These are phyloP conservation scores for Saccostrea glomerata DNA, from an alignment of 1,140 invertebrate genomes.

Conservation along the genomic window DNA sequence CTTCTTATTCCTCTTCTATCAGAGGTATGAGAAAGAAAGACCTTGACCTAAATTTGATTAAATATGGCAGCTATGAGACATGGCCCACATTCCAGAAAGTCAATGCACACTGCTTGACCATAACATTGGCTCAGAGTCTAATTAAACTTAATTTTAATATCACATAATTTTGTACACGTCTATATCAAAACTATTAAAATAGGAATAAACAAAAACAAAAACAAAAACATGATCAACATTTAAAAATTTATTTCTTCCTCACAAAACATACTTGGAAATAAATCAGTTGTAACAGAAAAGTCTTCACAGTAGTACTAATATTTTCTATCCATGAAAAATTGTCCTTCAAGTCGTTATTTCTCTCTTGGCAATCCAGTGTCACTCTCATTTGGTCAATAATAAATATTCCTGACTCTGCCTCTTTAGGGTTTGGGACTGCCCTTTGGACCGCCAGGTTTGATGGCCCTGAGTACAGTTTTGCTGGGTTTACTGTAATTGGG, in stretches of 20 bases:
- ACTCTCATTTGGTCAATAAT: background rate
- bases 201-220: background rate
- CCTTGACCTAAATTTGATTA: too few species aligned
- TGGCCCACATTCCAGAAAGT: too few species aligned
- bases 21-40: too few species aligned
- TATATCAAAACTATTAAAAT: too few species aligned
- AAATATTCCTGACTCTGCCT: background rate
- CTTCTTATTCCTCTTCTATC: too few species aligned
- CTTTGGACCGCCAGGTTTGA: background rate
- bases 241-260: conserved; percentile 32
- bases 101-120: too few species aligned
- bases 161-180: too few species aligned
- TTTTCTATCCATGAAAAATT: background rate
- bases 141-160: too few species aligned
- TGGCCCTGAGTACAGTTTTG: background rate
- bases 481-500: background rate
- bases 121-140: too few species aligned
- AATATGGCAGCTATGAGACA: too few species aligned
- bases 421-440: background rate
- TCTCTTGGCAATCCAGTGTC: background rate
- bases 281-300: background rate
- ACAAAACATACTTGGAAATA: background rate
- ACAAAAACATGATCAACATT: background rate
- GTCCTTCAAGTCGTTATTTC: background rate
- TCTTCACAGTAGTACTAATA: background rate